Evolutionary conservation across 2,113 vertebrate species (phyloP).

Genomic region (Pampusana beccarii): DNA sequence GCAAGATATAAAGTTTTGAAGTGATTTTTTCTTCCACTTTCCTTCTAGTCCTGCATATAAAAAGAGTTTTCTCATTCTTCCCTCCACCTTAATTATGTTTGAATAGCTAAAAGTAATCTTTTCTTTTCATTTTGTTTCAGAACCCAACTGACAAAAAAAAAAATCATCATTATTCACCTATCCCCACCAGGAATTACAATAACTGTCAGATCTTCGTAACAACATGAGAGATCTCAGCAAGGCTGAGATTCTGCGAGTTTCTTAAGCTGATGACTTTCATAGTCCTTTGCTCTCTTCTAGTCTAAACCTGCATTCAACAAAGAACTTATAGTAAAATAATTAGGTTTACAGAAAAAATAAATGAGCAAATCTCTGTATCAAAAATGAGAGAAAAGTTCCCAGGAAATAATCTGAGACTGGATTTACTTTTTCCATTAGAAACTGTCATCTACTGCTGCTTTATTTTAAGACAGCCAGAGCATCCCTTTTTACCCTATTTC

Average conservation of each 20-base stretch:
- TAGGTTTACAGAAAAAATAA: background rate
- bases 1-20: background rate
- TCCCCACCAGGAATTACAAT: constrained; percentile 36
- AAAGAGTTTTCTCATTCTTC: background rate
- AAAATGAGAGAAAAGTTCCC: background rate
- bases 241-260: constrained; percentile 5
- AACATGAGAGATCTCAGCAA: constrained; percentile 44
- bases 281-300: constrained; percentile 13
- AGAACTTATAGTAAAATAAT: constrained; percentile 4
- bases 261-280: constrained; percentile 17
- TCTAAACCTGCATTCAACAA: constrained; percentile 33
- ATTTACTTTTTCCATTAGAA: constrained; percentile 4
- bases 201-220: constrained; percentile 43
- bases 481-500: background rate
- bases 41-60: background rate
- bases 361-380: background rate
- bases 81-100: background rate
- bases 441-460: background rate
- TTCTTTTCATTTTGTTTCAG: background rate
- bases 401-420: background rate
- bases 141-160: background rate
- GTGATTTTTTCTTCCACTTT: background rate
- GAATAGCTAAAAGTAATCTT: background rate
- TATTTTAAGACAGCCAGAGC: background rate
- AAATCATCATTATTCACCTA: background rate